Evolutionary conservation across 2,797 vertebrate genomes (phyloP).

Genomic region (Syngnathus rostellatus): DNA sequence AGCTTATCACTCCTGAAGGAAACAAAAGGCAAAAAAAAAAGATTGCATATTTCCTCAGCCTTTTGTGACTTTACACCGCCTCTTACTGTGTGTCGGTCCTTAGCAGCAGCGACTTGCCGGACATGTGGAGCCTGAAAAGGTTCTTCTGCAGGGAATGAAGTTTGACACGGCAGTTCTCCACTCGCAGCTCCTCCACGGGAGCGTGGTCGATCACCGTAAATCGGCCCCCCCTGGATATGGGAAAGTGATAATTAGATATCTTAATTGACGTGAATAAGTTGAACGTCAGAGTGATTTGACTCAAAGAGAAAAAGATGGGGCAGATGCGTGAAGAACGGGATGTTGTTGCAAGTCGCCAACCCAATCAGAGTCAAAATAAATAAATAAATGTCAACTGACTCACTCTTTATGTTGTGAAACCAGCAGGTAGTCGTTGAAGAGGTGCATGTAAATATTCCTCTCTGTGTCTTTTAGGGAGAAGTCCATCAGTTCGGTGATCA

Average conservation of each 20-base stretch:
- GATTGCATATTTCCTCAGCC: background rate
- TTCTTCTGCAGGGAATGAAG: slow-evolving; percentile 86
- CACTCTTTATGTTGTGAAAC: slow-evolving; percentile 91
- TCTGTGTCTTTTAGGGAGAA: slow-evolving; percentile 76
- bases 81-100: slow-evolving; percentile 88
- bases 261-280: too few species aligned
- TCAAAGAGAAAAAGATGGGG: background rate
- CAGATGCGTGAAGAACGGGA: background rate
- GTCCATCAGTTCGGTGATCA: slow-evolving; percentile 68
- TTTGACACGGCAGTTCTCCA: slow-evolving; percentile 86
- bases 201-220: slow-evolving; percentile 89
- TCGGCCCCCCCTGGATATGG: slow-evolving; percentile 65
- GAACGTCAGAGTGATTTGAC: too few species aligned
- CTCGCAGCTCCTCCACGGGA: slow-evolving; percentile 76
- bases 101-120: slow-evolving; percentile 74
- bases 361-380: too few species aligned
- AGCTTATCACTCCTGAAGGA: slow-evolving; percentile 87
- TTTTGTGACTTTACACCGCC: background rate
- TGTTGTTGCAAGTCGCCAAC: background rate
- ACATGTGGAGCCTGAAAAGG: slow-evolving; percentile 80
- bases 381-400: slow-evolving; percentile 42
- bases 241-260: too few species aligned
- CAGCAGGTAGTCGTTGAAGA: slow-evolving; percentile 92
- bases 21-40: slow-evolving; percentile 2
- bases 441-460: slow-evolving; percentile 82